These are phyloP conservation scores for Halichoeres trimaculatus DNA, from an alignment of 2,113 vertebrate species.

Conservation along the genomic window DNA sequence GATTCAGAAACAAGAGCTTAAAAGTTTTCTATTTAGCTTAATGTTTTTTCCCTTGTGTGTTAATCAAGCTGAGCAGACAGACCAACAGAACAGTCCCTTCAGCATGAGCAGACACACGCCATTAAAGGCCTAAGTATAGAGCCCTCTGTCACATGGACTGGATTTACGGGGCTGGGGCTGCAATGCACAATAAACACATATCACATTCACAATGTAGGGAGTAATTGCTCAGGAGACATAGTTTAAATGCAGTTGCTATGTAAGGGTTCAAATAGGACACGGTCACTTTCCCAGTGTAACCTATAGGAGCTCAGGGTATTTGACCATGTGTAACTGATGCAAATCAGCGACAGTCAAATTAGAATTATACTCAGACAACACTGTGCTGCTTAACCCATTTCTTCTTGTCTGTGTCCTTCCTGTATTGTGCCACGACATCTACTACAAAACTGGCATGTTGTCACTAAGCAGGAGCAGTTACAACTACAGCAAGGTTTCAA, in stretches of 20 bases:
- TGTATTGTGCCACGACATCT: background rate
- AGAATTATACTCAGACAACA: background rate
- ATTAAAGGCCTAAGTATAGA: constrained; percentile 26
- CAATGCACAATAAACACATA: constrained; percentile 1
- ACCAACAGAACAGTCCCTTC: constrained; percentile 1
- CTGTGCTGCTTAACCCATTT: background rate
- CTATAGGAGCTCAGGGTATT: constrained; percentile 17
- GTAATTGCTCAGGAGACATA: background rate
- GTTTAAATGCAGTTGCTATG: background rate
- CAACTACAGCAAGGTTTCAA: background rate
- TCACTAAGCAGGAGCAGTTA: background rate
- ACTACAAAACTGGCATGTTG: background rate
- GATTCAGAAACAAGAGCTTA: background rate
- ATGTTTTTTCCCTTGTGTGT: background rate
- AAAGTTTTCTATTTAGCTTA: background rate
- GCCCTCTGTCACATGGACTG: constrained; percentile 40
- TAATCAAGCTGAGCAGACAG: background rate
- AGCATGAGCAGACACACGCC: background rate
- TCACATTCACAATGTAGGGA: background rate
- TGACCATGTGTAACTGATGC: background rate
- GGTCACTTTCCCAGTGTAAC: background rate
- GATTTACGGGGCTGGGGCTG: constrained; percentile 16
- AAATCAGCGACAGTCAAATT: background rate
- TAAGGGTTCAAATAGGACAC: background rate
- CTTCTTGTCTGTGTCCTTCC: background rate